Evolutionary conservation across 2,113 vertebrate genomes (phyloP), one percentile per base, ranked within the genome.

Genomic region (Mustela nigripes): DNA sequence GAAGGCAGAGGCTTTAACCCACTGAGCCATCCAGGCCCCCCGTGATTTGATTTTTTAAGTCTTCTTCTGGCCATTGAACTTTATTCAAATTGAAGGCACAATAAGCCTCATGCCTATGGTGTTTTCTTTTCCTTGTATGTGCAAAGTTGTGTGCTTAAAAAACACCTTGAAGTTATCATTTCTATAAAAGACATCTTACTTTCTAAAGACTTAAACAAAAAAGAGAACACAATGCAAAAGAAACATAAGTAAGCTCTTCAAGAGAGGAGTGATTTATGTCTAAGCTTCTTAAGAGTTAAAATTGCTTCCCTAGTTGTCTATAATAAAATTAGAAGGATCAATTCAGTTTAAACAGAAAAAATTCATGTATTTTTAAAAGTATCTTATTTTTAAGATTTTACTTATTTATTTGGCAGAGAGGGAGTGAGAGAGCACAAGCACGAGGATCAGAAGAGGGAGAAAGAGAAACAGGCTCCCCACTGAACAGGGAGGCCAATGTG

Each of bases 41-140:
- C 42, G 24, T 31, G 73, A 82, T 88, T 78, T 91, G 42, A 87
- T 91, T 93, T 94, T 28, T 33, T 24, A 92, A 90, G 28, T 56
- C 19, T 36, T 90, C 22, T 67, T 71, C 33, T 73, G 22, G 42
- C n/a, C 45, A 63, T 5, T 79, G 53, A 71, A 87, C 53, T 83
- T 50, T 50, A 97, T 65, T 67, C 11, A 63, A n/a, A 87, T 18
- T 87, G 63, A 81, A 91, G 33, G 45, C 7, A 53, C 36, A 21
- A 9, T 39, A 76, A 36, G 24, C 31, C 60, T 50, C 21, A 3
- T 42, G 21, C 24, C 26, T 58, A 19, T 67, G 11, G 2, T 5
- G 3, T 21, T 87, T 87, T 67, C n/a, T 53, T 90, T 56, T 36
- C n/a, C 14, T 82, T 62, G 9, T 11, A 36, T 15, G 24, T 39